Conservation (phyloP, 2,113 vertebrate genomes). For the Motacilla tschutschensis region DNA sequence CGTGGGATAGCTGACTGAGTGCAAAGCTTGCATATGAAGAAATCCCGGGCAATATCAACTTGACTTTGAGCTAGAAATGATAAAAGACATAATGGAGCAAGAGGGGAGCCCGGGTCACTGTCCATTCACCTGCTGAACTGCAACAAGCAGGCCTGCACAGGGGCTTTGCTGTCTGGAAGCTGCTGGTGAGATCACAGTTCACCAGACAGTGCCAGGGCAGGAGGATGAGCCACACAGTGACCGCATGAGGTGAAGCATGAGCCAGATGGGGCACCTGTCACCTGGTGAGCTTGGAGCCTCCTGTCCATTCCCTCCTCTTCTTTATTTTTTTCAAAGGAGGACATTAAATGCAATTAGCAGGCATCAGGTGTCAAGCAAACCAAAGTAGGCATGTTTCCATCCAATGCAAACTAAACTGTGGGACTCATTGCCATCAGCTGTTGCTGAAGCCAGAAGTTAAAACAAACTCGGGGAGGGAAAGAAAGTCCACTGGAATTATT, state of each 20-base stretch:
- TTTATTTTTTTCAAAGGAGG: not conserved
- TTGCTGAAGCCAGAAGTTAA: not conserved
- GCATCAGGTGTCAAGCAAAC: not conserved
- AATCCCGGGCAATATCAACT: not conserved
- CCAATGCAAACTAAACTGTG: not conserved
- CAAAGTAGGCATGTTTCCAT: not conserved
- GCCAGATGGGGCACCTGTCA: not conserved
- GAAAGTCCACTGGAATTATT: not conserved
- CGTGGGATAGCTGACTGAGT: not conserved
- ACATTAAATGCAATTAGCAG: not conserved
- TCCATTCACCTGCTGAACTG: not conserved
- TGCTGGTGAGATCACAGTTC: not conserved
- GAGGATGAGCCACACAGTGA: not conserved
- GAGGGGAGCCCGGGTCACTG: rapidly evolving
- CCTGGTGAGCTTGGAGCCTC: not conserved
- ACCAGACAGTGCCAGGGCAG: not conserved
- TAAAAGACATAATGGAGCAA: not conserved
- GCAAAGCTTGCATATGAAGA: not conserved
- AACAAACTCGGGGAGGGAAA: not conserved
- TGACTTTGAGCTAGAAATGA: not conserved
- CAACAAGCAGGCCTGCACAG: not conserved
- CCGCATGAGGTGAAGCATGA: not conserved
- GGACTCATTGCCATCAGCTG: not conserved
- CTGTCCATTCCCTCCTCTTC: too few species aligned
- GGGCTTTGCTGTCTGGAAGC: not conserved